Percentiles rank a stretch among this genome's conserved stretches.
phyloP scores from a whole-genome alignment of 1,140 invertebrate species.

The Capitella teleta region DNA sequence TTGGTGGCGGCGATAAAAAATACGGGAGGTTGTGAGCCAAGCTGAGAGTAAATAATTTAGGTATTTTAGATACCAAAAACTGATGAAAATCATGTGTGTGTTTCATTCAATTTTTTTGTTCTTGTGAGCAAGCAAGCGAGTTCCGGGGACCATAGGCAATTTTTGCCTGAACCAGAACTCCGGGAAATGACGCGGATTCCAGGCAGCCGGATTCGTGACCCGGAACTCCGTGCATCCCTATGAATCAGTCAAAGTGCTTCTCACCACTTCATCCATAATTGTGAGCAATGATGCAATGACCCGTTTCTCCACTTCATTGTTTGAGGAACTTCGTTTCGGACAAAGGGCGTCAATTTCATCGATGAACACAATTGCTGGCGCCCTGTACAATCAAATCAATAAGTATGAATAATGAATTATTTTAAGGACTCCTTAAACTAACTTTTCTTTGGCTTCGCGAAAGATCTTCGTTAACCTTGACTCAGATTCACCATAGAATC shows the following conservation, averaged over 20 bases:
- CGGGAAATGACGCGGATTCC: too few species aligned
- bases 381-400: slow-evolving; percentile 28
- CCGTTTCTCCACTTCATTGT: slow-evolving; percentile 62
- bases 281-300: slow-evolving; percentile 56
- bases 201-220: too few species aligned
- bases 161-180: too few species aligned
- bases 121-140: too few species aligned
- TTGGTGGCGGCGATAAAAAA: slow-evolving; percentile 28
- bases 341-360: slow-evolving; percentile 99
- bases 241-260: too few species aligned
- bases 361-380: slow-evolving; percentile 97
- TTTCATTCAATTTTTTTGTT: too few species aligned
- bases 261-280: slow-evolving; percentile 52
- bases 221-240: too few species aligned
- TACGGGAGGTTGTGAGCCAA: too few species aligned
- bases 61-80: neutral
- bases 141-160: too few species aligned
- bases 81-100: too few species aligned
- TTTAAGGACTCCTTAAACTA: neutral
- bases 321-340: slow-evolving; percentile 65
- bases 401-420: neutral
- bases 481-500: slow-evolving; percentile 59
- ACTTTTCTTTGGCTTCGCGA: slow-evolving; percentile 51
- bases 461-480: slow-evolving; percentile 55
- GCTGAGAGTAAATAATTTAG: neutral